These are phyloP conservation scores for Cladorhizidae sp. DNA, from an alignment of 37 sponge, comb jelly and placozoan genomes.

Conservation along the genomic window DNA sequence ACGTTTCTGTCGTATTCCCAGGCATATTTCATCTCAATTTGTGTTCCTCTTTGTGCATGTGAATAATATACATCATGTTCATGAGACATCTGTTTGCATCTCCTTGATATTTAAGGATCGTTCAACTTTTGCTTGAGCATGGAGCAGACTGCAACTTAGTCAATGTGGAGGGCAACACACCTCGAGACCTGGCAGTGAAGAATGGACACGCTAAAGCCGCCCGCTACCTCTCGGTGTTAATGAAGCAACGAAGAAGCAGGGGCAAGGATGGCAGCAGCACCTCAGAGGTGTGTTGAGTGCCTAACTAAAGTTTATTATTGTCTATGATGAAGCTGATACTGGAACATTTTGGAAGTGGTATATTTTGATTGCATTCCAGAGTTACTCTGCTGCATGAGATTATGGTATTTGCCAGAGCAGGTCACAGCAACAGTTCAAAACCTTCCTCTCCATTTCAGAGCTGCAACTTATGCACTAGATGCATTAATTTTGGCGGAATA, in stretches of 20 bases:
- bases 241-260: constrained; percentile 23
- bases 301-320: not conserved
- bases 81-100: too few relatives aligned
- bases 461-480: too few relatives aligned
- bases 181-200: constrained; percentile 55
- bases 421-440: too few relatives aligned
- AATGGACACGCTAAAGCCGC: constrained; percentile 49
- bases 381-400: too few relatives aligned
- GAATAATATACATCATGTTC: not conserved
- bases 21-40: not conserved
- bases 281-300: not conserved
- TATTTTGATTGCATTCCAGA: too few relatives aligned
- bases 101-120: constrained; percentile 28
- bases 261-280: not conserved
- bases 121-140: constrained; percentile 49
- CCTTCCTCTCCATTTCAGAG: too few relatives aligned
- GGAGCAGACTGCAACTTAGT: constrained; percentile 36
- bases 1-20: too few relatives aligned
- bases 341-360: too few relatives aligned
- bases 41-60: not conserved
- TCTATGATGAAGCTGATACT: too few relatives aligned
- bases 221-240: constrained; percentile 24
- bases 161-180: constrained; percentile 57
- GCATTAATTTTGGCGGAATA: too few relatives aligned
- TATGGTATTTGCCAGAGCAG: not conserved